Conservation (phyloP, 2,888 invertebrate genomes). For the Rhodophaea formosa region DNA sequence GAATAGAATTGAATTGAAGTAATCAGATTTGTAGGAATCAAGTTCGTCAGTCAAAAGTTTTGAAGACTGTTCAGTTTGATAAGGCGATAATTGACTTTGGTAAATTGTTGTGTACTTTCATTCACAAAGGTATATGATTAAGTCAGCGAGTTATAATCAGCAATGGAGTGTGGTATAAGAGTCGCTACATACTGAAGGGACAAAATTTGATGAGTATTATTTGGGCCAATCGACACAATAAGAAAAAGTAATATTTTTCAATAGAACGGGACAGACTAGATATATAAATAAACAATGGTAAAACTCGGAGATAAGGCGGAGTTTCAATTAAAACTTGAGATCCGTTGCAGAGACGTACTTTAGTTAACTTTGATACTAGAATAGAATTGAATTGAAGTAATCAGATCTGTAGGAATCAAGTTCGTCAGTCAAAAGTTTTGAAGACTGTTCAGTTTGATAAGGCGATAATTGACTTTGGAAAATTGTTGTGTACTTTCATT, state of each 20-base stretch:
- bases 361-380: slow-evolving; percentile 1
- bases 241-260: too few relatives aligned
- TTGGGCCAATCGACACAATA: too few relatives aligned
- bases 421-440: background rate
- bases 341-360: slow-evolving; percentile 7
- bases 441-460: background rate
- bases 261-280: background rate
- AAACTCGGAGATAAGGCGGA: background rate
- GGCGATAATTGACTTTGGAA: background rate
- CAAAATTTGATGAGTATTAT: too few relatives aligned
- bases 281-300: slow-evolving; percentile 1
- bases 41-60: background rate
- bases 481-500: background rate
- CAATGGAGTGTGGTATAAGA: too few relatives aligned
- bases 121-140: too few relatives aligned
- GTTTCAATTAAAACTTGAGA: slow-evolving; percentile 15
- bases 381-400: slow-evolving; percentile 2
- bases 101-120: too few relatives aligned
- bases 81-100: background rate
- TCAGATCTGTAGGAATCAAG: background rate
- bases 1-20: background rate
- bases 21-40: slow-evolving; percentile 1
- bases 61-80: background rate
- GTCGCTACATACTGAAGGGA: too few relatives aligned
- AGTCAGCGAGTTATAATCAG: too few relatives aligned